Conservation (phyloP, 2,888 invertebrate species). For the Cantharis rufa region DNA sequence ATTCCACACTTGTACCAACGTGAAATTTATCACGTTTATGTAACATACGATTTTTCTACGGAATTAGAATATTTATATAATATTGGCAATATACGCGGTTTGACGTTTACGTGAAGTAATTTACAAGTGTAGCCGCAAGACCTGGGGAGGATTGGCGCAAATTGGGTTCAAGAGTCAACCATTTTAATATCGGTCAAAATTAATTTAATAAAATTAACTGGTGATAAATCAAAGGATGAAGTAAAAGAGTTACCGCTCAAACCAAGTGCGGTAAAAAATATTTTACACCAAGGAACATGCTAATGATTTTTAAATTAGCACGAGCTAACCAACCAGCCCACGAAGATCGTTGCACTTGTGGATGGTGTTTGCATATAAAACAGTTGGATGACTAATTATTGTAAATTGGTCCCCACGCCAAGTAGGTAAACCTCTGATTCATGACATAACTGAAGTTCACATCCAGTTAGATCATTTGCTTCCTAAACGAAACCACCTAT, state of each 20-base stretch:
- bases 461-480: neutral
- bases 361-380: slow-evolving; percentile 15
- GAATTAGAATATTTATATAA: neutral
- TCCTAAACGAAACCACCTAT: neutral
- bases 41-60: slow-evolving; percentile 5
- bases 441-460: neutral
- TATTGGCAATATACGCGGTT: neutral
- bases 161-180: neutral
- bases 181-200: neutral
- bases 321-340: slow-evolving; percentile 11
- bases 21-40: slow-evolving; percentile 17
- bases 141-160: neutral
- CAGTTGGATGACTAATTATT: slow-evolving; percentile 5
- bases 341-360: slow-evolving; percentile 24
- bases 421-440: slow-evolving; percentile 19
- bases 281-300: neutral
- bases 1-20: slow-evolving; percentile 8
- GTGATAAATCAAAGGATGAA: neutral
- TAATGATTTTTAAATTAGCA: slow-evolving; percentile 14
- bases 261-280: neutral
- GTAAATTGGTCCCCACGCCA: slow-evolving; percentile 9
- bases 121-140: neutral
- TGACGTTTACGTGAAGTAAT: neutral
- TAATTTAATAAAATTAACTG: neutral
- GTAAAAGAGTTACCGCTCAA: neutral